phyloP scores from a whole-genome alignment of 2,888 invertebrate species.

The Gerris lacustris region DNA sequence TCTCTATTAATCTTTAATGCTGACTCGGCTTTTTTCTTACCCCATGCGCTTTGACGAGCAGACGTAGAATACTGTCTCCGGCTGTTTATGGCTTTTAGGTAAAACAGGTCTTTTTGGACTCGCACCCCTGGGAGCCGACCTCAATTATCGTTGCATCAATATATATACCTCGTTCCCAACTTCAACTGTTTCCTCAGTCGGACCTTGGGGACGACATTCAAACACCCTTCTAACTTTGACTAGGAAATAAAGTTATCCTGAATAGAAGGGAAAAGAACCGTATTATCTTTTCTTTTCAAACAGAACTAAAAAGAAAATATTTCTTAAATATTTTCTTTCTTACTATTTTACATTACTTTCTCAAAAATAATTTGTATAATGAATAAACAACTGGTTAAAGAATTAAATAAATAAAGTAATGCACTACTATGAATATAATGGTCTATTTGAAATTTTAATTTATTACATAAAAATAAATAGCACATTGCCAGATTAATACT shows the following conservation, averaged over 20 bases:
- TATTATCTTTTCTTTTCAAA: too few species aligned
- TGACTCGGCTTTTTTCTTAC: not conserved
- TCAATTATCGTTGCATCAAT: not conserved
- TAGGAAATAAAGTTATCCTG: not conserved
- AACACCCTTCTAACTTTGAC: not conserved
- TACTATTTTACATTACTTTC: too few species aligned
- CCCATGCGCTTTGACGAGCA: not conserved
- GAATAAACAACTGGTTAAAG: too few species aligned
- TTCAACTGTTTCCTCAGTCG: not conserved
- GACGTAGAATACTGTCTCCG: not conserved
- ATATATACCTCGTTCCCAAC: not conserved
- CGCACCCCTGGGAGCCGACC: not conserved
- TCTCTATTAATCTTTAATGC: slow-evolving; percentile 3
- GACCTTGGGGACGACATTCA: not conserved
- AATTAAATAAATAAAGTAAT: too few species aligned
- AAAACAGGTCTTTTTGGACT: not conserved
- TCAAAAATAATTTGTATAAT: too few species aligned
- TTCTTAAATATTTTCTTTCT: too few species aligned
- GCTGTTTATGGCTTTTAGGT: not conserved
- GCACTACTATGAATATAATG: too few species aligned
- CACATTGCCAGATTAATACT: too few species aligned
- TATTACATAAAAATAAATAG: too few species aligned
- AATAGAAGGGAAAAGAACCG: too few species aligned
- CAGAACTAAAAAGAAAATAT: too few species aligned
- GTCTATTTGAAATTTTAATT: too few species aligned